Base-by-base conservation (phyloP, 2,888 invertebrate species). In the Scaeva pyrastri region DNA sequence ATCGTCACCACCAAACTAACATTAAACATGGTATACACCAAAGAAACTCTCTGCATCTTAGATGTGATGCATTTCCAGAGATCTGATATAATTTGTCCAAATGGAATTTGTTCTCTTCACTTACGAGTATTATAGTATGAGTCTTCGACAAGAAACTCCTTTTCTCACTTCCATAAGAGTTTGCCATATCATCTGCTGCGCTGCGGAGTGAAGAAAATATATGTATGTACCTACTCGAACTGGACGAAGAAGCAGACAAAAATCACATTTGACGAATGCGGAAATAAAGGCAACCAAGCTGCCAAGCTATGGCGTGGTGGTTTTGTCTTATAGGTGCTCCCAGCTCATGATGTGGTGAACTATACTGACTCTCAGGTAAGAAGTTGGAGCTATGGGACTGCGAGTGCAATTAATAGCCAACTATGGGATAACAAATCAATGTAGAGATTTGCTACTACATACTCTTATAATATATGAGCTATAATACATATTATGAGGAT, bases 371-470 rank as follows among this genome's bases (percentile, higher is more conserved):
- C 12, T 41, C 2, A 12, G 14, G 14, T 45, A 45, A 31, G 31
- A 7, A 31, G 31, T 8, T 31, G 31, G 31, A 71, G 52, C 71
- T 71, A 39, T 31, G 31, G 31, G 66, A 45, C 71, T 71, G 43
- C 39, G 26, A 72, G 66, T 75, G 75, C 75, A 85, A 80, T 85
- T 85, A 85, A 79, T 84, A 76, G 66, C 75, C 75, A 80, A 75
- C 80, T 85, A 72, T 85, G 79, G 80, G 58, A 74, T 78, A 83
- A 78, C 83, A 83, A 78, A 78, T 83, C 83, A 83, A 83, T 83
- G 78, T 70, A 71, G 62, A 76, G 41, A 56, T 55, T 16, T 31
- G 31, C 11, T 52, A 12, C 21, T 50, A 5, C 21, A 1, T 50
- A 21, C 11, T 19, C 45, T 16, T 3, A 31, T 31, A 31, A n/a